Base-by-base conservation (phyloP, 1,140 invertebrate species). In the Carposina sasakii region DNA sequence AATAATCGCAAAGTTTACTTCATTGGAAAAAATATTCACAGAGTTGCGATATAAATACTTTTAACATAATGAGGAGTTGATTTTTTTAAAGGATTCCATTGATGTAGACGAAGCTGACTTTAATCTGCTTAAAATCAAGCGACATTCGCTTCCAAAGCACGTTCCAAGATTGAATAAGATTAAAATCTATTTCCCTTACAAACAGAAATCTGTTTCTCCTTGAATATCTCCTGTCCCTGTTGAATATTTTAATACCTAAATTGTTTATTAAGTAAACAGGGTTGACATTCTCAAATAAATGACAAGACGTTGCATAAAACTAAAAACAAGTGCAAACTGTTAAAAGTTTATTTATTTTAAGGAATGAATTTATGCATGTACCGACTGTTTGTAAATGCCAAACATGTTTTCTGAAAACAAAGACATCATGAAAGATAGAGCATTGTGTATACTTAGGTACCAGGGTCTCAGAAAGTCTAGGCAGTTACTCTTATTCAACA, bases 201-300 rank as follows among this genome's bases (percentile, higher is more conserved):
- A 65, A 67, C 63, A 74, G 67, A 71, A 69, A 63, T 67, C 57
- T 54, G 46, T 51, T 49, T 44, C 57, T 58, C 54, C 40, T 56
- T 64, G 56, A 63, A 68, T 64, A 60, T 63, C 67, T 68, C 63
- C 57, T 55, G 65, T 72, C 70, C 76, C 74, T 69, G 67, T 66
- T 76, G 71, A 72, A 81, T 81, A 81, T 78, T 74, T 70, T 71
- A 76, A 60, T n/a, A n/a, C n/a, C n/a, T n/a, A n/a, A n/a, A n/a
- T n/a, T n/a, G n/a, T n/a, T n/a, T n/a, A n/a, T n/a, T n/a, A n/a
- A n/a, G n/a, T n/a, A n/a, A n/a, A n/a, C n/a, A n/a, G n/a, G n/a
- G n/a, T n/a, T n/a, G n/a, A n/a, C n/a, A n/a, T n/a, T n/a, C n/a
- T n/a, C n/a, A n/a, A n/a, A n/a, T n/a, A n/a, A n/a, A n/a, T n/a